Conservation (phyloP, 2,113 vertebrate species). For the Rhineura floridana region DNA sequence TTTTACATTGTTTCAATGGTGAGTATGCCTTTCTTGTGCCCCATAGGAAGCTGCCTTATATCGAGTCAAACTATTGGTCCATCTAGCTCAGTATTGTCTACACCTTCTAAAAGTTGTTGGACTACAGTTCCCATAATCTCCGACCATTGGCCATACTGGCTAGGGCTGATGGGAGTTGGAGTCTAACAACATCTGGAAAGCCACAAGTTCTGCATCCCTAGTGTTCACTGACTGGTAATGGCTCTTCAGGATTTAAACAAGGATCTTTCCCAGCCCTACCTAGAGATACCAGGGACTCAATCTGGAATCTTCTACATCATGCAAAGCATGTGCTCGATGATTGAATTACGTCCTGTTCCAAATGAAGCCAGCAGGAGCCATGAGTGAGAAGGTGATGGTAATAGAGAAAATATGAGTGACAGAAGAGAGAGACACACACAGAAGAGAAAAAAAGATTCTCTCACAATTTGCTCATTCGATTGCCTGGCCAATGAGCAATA, state of each 20-base stretch:
- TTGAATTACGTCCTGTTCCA: background rate
- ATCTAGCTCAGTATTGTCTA: background rate
- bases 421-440: background rate
- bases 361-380: background rate
- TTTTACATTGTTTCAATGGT: background rate
- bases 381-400: background rate
- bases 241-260: background rate
- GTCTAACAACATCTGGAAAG: background rate
- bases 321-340: background rate
- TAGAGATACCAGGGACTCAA: background rate
- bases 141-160: background rate
- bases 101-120: background rate
- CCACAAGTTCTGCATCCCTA: background rate
- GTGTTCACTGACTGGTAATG: background rate
- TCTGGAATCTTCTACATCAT: background rate
- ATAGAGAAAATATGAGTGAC: background rate
- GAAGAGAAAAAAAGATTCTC: background rate
- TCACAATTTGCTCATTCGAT: background rate
- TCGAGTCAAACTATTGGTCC: background rate
- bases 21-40: background rate
- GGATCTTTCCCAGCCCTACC: no score
- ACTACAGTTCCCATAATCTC: background rate
- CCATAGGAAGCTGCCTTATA: background rate
- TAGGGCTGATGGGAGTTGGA: background rate
- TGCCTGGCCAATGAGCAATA: background rate